Evolutionary conservation across 2,113 vertebrate genomes (phyloP).

Genomic region (Blennius ocellaris): DNA sequence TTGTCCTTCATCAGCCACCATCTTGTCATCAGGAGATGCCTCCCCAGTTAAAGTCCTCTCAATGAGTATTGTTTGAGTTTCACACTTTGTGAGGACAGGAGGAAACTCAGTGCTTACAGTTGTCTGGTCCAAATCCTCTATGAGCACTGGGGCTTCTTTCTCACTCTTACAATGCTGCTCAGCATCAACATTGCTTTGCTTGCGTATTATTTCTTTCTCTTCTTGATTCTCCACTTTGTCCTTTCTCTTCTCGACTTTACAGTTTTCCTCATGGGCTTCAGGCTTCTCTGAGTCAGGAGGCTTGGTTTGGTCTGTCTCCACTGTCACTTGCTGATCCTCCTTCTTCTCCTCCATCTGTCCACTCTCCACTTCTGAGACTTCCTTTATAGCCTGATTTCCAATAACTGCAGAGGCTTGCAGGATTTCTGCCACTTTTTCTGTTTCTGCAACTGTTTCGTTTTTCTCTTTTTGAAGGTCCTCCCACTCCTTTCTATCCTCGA

Average conservation of each 20-base stretch:
- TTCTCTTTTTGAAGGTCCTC: conserved; percentile 20
- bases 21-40: conserved; percentile 12
- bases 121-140: neutral
- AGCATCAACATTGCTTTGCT: conserved; percentile 7
- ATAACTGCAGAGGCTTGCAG: neutral
- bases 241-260: conserved; percentile 30
- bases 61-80: conserved; percentile 12
- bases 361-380: conserved; percentile 8
- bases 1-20: conserved; percentile 14
- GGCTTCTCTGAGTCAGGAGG: neutral
- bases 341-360: conserved; percentile 26
- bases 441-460: conserved; percentile 9
- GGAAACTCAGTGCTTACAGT: neutral
- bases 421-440: neutral
- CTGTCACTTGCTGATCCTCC: conserved; percentile 29
- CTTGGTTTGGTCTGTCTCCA: conserved; percentile 30
- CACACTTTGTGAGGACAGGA: neutral
- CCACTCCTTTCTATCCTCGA: conserved; percentile 24
- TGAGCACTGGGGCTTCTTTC: conserved; percentile 15
- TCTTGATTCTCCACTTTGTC: conserved; percentile 12
- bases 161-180: neutral
- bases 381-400: conserved; percentile 8
- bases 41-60: conserved; percentile 3
- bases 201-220: conserved; percentile 16
- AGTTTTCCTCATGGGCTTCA: conserved; percentile 13